Evolutionary conservation across 2,888 invertebrate genomes (phyloP).

Genomic region (Lycocerus yunnanus): DNA sequence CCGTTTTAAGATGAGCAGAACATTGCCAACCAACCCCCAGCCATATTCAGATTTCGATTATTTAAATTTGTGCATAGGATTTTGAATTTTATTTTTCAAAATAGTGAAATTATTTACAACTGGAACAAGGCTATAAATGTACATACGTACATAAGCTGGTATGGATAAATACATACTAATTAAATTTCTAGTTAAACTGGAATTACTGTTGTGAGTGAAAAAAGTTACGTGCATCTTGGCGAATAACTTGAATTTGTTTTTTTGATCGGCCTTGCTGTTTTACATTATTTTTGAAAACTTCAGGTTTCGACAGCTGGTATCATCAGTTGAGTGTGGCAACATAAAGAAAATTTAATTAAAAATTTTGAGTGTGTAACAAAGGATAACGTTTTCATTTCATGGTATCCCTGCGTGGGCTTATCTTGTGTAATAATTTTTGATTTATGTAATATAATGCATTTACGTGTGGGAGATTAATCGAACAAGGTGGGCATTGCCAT

Average conservation of each 20-base stretch:
- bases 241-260: background rate
- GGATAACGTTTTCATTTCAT: too few relatives aligned
- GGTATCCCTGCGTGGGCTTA: too few relatives aligned
- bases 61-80: too few relatives aligned
- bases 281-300: background rate
- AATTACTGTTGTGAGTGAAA: background rate
- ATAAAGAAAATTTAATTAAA: background rate
- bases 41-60: too few relatives aligned
- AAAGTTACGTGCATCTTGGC: background rate
- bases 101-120: background rate
- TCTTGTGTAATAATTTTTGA: too few relatives aligned
- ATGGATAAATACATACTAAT: background rate
- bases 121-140: background rate
- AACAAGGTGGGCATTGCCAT: background rate
- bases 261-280: background rate
- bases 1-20: too few relatives aligned
- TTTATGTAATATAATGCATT: too few relatives aligned
- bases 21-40: too few relatives aligned
- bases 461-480: too few relatives aligned
- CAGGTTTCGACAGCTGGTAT: background rate
- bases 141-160: background rate
- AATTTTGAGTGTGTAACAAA: background rate
- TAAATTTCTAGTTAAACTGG: background rate
- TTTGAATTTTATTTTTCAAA: too few relatives aligned
- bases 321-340: background rate